Evolutionary conservation across 2,113 vertebrate genomes (phyloP), one percentile per base, ranked within the genome.

Genomic region (Polypterus bichir): DNA sequence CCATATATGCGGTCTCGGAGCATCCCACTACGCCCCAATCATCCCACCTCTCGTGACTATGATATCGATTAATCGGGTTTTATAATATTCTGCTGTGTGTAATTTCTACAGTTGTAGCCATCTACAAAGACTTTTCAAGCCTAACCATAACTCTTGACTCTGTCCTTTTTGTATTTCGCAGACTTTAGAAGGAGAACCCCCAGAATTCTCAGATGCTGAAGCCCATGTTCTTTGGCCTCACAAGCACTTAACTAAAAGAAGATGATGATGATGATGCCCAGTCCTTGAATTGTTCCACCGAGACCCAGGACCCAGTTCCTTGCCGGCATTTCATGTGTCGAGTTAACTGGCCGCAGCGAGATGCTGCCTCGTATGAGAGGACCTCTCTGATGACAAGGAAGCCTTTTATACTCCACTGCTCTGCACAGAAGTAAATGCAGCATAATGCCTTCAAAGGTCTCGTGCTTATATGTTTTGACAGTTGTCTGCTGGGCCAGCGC

Each of bases 371-470:
- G 62, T 71, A 64, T 79, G 72, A 76, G 62, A 71, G 70, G 77
- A 72, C 71, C 58, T 75, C 65, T 7, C 76, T 83, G 73, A 80
- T 73, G 65, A 75, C 82, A 77, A 74, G 54, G 77, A 85, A 77
- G 76, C 71, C 74, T 69, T 73, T 80, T 81, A 72, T 79, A 70
- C 76, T 84, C 85, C 77, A 69, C 4, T 72, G 72, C 65, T 66
- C 65, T 69, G 70, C 78, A 75, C 87, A 86, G 79, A 85, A 79
- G 72, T 84, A 75, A 80, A 78, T 76, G 74, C 77, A 75, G 81
- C 86, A 93, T 83, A 83, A 98, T 98, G 96, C 89, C 96, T 86
- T 98, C 94, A 62, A 98, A 97, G 74, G 94, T 97, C 64, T 98
- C 96, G 62, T 98, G 96, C 72, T 84, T 98, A 6, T 98, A 98